A percentile compares a stretch with the other conserved stretches of the same genome.
These are phyloP conservation scores for Neoaliturus tenellus DNA, from an alignment of 2,888 invertebrate species.

Conservation along the genomic window DNA sequence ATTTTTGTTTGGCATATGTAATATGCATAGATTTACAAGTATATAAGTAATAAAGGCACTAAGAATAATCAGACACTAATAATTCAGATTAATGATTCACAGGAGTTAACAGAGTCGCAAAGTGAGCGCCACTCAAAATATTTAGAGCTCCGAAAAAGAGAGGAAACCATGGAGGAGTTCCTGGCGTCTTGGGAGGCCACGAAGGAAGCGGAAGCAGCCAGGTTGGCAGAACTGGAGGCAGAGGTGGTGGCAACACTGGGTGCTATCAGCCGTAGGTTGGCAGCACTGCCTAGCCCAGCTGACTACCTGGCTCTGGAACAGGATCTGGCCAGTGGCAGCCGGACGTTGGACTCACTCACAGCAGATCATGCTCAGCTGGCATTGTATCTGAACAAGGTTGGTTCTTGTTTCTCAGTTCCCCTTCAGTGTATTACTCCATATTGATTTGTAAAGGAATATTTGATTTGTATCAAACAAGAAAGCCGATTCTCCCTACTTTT, in stretches of 20 bases:
- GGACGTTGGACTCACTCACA: conserved; percentile 79
- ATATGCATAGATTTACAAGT: too few species aligned
- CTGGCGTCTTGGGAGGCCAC: conserved; percentile 80
- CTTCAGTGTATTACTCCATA: too few species aligned
- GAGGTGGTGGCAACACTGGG: conserved; percentile 80
- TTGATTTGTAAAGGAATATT: too few species aligned
- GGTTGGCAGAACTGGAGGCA: conserved; percentile 78
- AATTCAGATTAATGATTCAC: conserved; percentile 39
- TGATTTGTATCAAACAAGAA: too few species aligned
- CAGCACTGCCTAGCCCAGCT: conserved; percentile 72
- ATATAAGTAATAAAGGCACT: too few species aligned
- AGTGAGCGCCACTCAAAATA: conserved; percentile 87
- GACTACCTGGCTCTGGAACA: conserved; percentile 75
- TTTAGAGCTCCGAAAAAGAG: conserved; percentile 85
- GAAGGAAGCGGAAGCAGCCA: conserved; percentile 79
- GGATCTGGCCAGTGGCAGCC: conserved; percentile 72
- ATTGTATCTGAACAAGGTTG: conserved; percentile 72
- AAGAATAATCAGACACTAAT: too few species aligned
- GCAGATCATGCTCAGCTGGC: conserved; percentile 75
- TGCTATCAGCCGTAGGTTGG: conserved; percentile 79
- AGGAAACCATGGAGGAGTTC: conserved; percentile 88
- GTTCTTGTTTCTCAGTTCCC: not conserved
- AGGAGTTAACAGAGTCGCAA: conserved; percentile 82
- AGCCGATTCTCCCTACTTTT: too few species aligned
- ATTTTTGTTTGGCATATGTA: too few species aligned